A percentile compares a stretch with the other conserved stretches of the same genome.
phyloP scores from a whole-genome alignment of 2,888 invertebrate species.

The Melanophora roralis region DNA sequence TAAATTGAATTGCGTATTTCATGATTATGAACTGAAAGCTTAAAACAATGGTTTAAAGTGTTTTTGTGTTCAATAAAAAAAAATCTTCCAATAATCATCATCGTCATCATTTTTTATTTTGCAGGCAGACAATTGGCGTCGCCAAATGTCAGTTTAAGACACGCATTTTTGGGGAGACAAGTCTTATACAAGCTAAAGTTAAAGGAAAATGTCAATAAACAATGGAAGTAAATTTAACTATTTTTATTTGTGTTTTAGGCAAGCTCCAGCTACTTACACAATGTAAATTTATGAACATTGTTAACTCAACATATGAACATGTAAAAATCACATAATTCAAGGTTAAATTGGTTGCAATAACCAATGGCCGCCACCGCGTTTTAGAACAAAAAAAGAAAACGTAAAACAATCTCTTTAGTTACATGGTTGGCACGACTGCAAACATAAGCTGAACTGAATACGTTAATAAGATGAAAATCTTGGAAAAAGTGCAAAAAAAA shows the following conservation, averaged over 20 bases:
- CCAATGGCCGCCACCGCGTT: conserved; percentile 60
- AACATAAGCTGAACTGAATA: neutral
- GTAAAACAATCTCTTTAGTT: conserved; percentile 24
- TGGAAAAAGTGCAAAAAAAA: conserved; percentile 36
- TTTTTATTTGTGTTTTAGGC: conserved; percentile 29
- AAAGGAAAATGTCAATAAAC: conserved; percentile 45
- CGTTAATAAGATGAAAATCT: conserved; percentile 40
- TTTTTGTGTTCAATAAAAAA: conserved; percentile 4
- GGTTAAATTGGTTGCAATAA: conserved; percentile 66
- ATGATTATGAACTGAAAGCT: conserved; percentile 38
- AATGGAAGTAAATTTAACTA: conserved; percentile 53
- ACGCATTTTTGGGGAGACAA: conserved; percentile 40
- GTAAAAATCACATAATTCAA: conserved; percentile 64
- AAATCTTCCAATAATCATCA: conserved; percentile 38
- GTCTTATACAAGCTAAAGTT: neutral
- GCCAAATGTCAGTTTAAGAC: conserved; percentile 48
- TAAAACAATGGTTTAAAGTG: conserved; percentile 14
- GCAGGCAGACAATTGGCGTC: conserved; percentile 57
- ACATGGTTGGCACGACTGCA: conserved; percentile 23
- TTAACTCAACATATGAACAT: conserved; percentile 42
- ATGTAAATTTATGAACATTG: neutral
- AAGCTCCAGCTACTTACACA: neutral
- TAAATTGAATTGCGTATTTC: conserved; percentile 58
- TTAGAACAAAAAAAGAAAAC: neutral
- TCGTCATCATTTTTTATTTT: conserved; percentile 36